phyloP scores from a whole-genome alignment of 2,888 invertebrate species.

The Drosophila melanosoma region DNA sequence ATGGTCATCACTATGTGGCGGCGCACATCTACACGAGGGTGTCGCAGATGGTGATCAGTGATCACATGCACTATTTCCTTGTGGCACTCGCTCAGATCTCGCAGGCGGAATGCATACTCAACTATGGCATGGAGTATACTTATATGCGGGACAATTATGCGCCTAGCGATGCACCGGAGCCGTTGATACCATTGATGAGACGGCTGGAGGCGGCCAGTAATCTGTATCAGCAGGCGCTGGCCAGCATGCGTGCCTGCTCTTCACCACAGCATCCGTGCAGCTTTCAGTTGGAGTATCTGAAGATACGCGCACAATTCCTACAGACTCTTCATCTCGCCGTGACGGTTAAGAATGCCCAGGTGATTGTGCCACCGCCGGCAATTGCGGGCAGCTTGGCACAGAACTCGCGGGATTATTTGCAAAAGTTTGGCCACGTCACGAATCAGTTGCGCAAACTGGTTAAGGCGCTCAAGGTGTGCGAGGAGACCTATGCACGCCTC shows the following conservation, averaged over 20 bases:
- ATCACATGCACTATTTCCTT: slow-evolving; percentile 95
- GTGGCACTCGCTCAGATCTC: slow-evolving; percentile 91
- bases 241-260: slow-evolving; percentile 85
- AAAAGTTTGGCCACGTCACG: slow-evolving; percentile 92
- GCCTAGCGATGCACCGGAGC: slow-evolving; percentile 61
- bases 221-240: slow-evolving; percentile 88
- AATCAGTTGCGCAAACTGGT: slow-evolving; percentile 91
- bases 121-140: slow-evolving; percentile 86
- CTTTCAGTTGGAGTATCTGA: slow-evolving; percentile 92
- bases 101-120: slow-evolving; percentile 89
- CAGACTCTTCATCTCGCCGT: slow-evolving; percentile 86
- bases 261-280: slow-evolving; percentile 85
- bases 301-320: slow-evolving; percentile 91
- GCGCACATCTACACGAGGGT: slow-evolving; percentile 88
- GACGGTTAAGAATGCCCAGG: slow-evolving; percentile 86
- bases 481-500: slow-evolving; percentile 90
- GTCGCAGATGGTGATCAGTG: slow-evolving; percentile 91
- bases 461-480: slow-evolving; percentile 89
- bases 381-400: slow-evolving; percentile 94
- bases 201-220: slow-evolving; percentile 86
- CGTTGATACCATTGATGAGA: slow-evolving; percentile 85
- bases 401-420: slow-evolving; percentile 91
- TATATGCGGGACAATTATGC: slow-evolving; percentile 83
- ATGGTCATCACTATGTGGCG: slow-evolving; percentile 91
- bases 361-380: slow-evolving; percentile 96